Conservation (phyloP, 2,888 invertebrate genomes). For the Meteorus colon region DNA sequence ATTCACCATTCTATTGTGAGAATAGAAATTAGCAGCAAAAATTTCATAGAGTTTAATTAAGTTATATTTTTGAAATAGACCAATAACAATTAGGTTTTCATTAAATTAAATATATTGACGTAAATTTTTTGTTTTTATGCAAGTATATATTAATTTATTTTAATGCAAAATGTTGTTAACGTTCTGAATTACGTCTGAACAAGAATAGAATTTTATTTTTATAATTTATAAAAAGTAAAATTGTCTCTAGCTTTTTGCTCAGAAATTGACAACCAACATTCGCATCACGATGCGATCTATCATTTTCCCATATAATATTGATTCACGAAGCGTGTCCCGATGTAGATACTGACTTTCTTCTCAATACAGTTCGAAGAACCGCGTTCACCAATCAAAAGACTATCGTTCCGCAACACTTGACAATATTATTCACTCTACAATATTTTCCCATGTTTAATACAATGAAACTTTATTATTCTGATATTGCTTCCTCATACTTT, state of each 20-base stretch:
- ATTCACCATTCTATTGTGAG: background rate
- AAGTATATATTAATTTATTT: background rate
- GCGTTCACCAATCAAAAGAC: conserved; percentile 48
- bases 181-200: background rate
- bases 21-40: background rate
- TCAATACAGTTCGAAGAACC: conserved; percentile 28
- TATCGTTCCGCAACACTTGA: conserved; percentile 48
- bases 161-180: background rate
- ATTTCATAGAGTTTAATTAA: background rate
- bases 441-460: conserved; percentile 18
- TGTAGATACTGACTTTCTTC: conserved; percentile 56
- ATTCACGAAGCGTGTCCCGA: conserved; percentile 59
- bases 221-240: background rate
- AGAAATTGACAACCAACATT: background rate
- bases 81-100: background rate
- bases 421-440: conserved; percentile 32
- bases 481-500: conserved; percentile 17
- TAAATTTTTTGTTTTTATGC: background rate
- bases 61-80: background rate
- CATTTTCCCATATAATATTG: conserved; percentile 55
- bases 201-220: background rate
- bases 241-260: background rate
- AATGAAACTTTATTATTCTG: conserved; percentile 11
- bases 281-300: conserved; percentile 11
- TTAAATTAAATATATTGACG: background rate